These are phyloP conservation scores for Sebastes kiyomatsui DNA, from an alignment of 2,797 vertebrate genomes.

Conservation along the genomic window DNA sequence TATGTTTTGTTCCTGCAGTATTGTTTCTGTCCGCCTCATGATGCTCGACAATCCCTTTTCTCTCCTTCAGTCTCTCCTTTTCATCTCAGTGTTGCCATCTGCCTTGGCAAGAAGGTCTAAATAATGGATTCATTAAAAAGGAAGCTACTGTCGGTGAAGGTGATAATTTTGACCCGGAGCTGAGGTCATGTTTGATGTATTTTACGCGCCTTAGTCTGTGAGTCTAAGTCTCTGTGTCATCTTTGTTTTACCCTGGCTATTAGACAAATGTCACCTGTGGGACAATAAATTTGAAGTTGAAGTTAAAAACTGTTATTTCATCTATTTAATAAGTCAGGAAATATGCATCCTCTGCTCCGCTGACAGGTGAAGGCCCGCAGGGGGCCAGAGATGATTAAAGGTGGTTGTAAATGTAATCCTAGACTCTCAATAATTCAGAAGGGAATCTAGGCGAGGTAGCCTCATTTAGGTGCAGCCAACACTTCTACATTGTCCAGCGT, in stretches of 20 bases:
- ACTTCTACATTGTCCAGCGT: background rate
- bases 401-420: background rate
- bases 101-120: background rate
- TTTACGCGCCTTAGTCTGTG: background rate
- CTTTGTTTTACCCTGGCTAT: background rate
- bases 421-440: conserved; percentile 4
- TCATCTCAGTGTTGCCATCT: conserved; percentile 19
- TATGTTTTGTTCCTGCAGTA: background rate
- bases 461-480: background rate
- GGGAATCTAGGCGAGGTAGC: background rate
- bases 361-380: background rate
- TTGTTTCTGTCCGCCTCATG: background rate
- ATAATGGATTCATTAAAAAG: conserved; percentile 22
- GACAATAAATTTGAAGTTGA: background rate
- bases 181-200: background rate
- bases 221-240: background rate
- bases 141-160: background rate
- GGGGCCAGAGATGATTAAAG: background rate
- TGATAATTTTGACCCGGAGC: background rate
- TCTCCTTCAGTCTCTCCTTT: background rate
- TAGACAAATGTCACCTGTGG: background rate
- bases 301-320: background rate
- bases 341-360: background rate
- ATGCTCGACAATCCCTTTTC: background rate
- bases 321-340: background rate